Base-by-base conservation (phyloP, 2,888 invertebrate genomes). In the Lasius fuliginosus region DNA sequence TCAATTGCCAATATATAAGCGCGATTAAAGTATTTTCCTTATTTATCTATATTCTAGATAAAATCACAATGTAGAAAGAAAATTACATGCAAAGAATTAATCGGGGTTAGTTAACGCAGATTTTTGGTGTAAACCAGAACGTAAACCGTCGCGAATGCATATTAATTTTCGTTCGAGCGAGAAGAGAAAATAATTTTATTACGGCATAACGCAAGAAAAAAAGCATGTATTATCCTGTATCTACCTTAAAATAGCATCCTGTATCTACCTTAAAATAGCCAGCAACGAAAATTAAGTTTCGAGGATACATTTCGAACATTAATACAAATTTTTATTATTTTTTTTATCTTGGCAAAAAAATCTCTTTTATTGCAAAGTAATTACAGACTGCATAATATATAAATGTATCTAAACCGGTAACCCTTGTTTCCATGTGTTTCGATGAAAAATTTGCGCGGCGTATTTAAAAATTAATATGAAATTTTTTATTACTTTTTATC, bases 401-500 rank as follows among this genome's bases (percentile, higher is more conserved):
- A 60, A 60, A 73, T 73, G 79, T 81, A 81, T 81, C 79, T 81
- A 81, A 81, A 81, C 73, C 60, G 15, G 79, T 73, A 79, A 60
- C 79, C 73, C 79, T 81, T 79, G 79, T 79, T 81, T 73, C 79
- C 36, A 11, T 46, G 60, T 81, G 79, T 73, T 81, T 33, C 79
- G 73, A 81, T 81, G 36, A 81, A 81, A 81, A 81, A 81, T 81
- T 73, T 81, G 46, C 73, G 79, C 60, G 62, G 36, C 33, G 60
- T 81, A 46, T 81, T 81, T 81, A 81, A 81, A 81, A 81, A 81
- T 81, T 81, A 81, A 81, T 81, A 81, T 81, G 73, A 73, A 81
- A 81, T 81, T 81, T 81, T 81, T 81, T 81, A 81, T 81, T 81
- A 73, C 79, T 73, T 81, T 81, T 81, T 81, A 81, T 81, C 79